phyloP scores from a whole-genome alignment of 2,113 vertebrate species.

The Scomber colias region DNA sequence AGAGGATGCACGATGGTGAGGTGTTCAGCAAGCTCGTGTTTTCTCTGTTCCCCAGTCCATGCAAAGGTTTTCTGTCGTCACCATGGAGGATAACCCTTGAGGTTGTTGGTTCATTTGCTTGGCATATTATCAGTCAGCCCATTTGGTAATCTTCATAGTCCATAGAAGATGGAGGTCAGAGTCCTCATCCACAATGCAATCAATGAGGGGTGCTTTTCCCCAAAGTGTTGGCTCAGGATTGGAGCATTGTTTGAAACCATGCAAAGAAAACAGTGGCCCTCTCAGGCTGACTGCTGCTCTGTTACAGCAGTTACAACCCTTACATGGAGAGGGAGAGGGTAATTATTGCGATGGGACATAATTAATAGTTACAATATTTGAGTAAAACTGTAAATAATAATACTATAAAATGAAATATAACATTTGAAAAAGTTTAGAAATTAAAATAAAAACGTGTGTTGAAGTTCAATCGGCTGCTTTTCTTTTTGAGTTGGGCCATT shows the following conservation, averaged over 20 bases:
- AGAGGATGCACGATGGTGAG: conserved; percentile 72
- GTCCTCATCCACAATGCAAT: conserved; percentile 52
- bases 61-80: conserved; percentile 63
- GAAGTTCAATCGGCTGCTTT: conserved; percentile 8
- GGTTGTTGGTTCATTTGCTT: conserved; percentile 58
- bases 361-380: conserved; percentile 5
- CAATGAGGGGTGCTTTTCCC: conserved; percentile 40
- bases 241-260: conserved; percentile 51
- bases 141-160: conserved; percentile 69
- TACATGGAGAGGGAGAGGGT: conserved; percentile 13
- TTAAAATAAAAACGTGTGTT: no score
- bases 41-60: conserved; percentile 60
- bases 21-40: conserved; percentile 52
- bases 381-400: conserved; percentile 12
- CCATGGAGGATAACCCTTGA: conserved; percentile 49
- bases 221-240: conserved; percentile 37
- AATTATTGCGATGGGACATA: conserved; percentile 60
- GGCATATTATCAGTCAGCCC: conserved; percentile 51
- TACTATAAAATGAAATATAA: conserved; percentile 21
- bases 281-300: conserved; percentile 40
- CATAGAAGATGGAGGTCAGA: conserved; percentile 53
- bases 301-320: conserved; percentile 29
- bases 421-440: conserved; percentile 22
- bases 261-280: conserved; percentile 38
- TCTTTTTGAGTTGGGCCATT: conserved; percentile 24